Evolutionary conservation across 2,888 invertebrate genomes (phyloP).

Genomic region (Nasonia oneida): DNA sequence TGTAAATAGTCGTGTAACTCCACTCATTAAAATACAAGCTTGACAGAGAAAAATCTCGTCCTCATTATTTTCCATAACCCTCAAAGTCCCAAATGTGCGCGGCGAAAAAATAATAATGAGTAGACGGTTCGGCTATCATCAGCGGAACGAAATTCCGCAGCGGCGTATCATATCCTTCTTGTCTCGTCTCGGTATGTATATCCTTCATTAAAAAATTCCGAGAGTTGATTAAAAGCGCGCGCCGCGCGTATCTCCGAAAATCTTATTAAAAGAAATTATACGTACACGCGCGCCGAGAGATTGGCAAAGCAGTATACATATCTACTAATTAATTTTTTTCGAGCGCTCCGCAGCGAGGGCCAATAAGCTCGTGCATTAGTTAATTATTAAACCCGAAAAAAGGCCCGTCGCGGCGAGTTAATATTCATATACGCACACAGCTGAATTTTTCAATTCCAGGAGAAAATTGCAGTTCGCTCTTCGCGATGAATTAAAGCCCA

Average conservation of each 20-base stretch:
- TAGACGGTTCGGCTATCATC: neutral
- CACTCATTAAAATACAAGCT: neutral
- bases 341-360: neutral
- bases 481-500: constrained; percentile 42
- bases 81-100: neutral
- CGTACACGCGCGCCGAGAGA: neutral
- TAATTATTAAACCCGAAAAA: constrained; percentile 2
- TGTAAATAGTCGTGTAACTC: no score
- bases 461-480: constrained; percentile 13
- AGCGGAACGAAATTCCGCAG: neutral
- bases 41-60: neutral
- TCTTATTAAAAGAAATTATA: neutral
- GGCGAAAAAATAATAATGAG: neutral
- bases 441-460: constrained; percentile 14
- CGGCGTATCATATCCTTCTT: neutral
- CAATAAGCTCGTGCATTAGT: neutral
- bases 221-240: constrained; percentile 13
- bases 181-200: neutral
- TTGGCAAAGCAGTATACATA: neutral
- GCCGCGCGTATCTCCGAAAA: neutral
- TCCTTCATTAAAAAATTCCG: constrained; percentile 7
- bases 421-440: neutral
- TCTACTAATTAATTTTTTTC: constrained; percentile 1
- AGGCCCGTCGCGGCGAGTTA: neutral
- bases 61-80: neutral